Base-by-base conservation (phyloP, 92 coral and sea anemone genomes). In the Porites divaricata region DNA sequence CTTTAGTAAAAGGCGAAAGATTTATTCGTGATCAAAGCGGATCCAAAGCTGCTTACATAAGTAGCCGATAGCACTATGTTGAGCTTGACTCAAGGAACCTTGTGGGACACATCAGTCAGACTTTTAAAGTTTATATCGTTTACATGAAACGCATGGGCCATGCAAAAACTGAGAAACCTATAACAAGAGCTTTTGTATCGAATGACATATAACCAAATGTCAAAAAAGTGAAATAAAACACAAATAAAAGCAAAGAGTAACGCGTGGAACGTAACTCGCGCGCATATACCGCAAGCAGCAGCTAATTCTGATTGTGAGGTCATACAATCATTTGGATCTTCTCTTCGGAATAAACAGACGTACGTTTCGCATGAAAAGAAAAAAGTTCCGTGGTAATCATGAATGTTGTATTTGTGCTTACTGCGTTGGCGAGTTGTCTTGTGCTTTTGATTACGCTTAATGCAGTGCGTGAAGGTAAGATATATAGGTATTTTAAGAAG, bases 1-100 rank as follows among this genome's bases (percentile, higher is more conserved):
- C 93, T 86, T 86, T 86, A 89, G 90, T 89, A 89, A 89, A 89
- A 89, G 93, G 93, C 93, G 87, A 89, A 89, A 89, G 93, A 89
- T 89, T 89, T 89, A 85, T 83, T 2, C 71, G 81, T 41, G 71
- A 9, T 77, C 71, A 77, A 63, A 70, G 70, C 62, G 45, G 35
- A 77, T n/a, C 71, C 81, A 77, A 70, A 77, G 81, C 9, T 25
- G 13, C 16, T 14, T 14, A 2, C 12, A 53, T 1, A 1, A 0
- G 59, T 0, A 11, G 16, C 59, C 59, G 16, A 53, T 13, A 35
- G 59, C 0, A 15, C 14, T 54, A 54, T 54, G 13, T 54, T 13
- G 59, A 54, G 16, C 14, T 11, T 54, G 59, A 54, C 59, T 4
- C 59, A 4, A 15, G 10, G 59, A 8, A 15, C 12, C 59, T 11